Evolutionary conservation across 2,113 vertebrate genomes (phyloP).

Genomic region (Oncorhynchus nerka): DNA sequence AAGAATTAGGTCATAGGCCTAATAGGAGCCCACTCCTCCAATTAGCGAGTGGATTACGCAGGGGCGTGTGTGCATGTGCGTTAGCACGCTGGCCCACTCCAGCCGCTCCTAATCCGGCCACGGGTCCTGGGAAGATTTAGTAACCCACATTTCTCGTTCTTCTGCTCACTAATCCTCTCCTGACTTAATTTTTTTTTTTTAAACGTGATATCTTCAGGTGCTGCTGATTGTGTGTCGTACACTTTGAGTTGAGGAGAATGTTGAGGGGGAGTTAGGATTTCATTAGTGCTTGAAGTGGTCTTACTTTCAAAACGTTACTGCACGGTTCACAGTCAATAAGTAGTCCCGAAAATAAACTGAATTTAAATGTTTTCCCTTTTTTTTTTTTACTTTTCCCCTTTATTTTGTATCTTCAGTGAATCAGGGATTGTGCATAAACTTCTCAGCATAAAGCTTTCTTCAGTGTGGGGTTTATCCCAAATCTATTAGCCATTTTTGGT

Average conservation of each 20-base stretch:
- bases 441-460: too few species aligned
- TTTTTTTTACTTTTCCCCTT: too few species aligned
- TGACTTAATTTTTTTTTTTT: too few species aligned
- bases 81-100: slow-evolving; percentile 23
- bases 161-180: slow-evolving; percentile 28
- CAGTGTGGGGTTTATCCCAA: too few species aligned
- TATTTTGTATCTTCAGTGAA: too few species aligned
- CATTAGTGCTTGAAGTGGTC: too few species aligned
- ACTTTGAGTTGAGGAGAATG: slow-evolving; percentile 1
- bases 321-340: too few species aligned
- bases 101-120: slow-evolving; percentile 60
- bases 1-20: slow-evolving; percentile 64
- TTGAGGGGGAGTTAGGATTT: not conserved
- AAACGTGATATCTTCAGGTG: not conserved
- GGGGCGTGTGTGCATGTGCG: slow-evolving; percentile 39
- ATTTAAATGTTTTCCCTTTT: too few species aligned
- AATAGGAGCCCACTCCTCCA: slow-evolving; percentile 55
- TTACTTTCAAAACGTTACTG: too few species aligned
- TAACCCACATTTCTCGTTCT: slow-evolving; percentile 45
- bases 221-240: not conserved
- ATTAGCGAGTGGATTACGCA: slow-evolving; percentile 42
- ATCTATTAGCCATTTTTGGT: too few species aligned
- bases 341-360: too few species aligned
- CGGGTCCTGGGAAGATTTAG: slow-evolving; percentile 44
- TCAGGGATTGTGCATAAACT: too few species aligned